Conservation (phyloP, 2,113 vertebrate genomes). For the Prietella phreatophila region DNA sequence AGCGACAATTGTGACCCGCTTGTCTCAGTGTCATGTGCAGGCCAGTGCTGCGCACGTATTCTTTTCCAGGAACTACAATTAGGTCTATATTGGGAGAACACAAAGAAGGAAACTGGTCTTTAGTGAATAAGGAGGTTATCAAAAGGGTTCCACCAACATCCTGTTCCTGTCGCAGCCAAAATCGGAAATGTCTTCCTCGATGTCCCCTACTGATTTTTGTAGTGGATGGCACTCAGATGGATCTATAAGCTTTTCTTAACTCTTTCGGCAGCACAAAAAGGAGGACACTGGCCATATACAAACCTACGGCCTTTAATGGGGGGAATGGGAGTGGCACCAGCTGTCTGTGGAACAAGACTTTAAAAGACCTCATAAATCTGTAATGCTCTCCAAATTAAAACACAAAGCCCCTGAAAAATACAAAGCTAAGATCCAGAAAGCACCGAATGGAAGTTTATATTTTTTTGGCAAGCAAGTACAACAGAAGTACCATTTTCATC, state of each 20-base stretch:
- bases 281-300: slow-evolving; percentile 59
- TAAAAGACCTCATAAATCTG: slow-evolving; percentile 20
- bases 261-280: slow-evolving; percentile 36
- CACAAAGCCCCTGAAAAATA: background rate
- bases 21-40: background rate
- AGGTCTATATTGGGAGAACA: background rate
- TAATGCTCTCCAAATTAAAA: slow-evolving; percentile 1
- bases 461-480: no score
- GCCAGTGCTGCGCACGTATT: background rate
- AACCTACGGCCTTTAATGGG: slow-evolving; percentile 54
- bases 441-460: background rate
- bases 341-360: slow-evolving; percentile 48
- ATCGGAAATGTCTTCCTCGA: background rate
- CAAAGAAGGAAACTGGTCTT: slow-evolving; percentile 1
- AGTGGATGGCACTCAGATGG: slow-evolving; percentile 47
- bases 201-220: background rate
- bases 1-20: background rate
- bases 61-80: slow-evolving; percentile 22
- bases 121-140: slow-evolving; percentile 14
- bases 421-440: background rate
- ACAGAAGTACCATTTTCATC: background rate
- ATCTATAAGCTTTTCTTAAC: slow-evolving; percentile 13
- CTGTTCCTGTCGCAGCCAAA: background rate
- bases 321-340: slow-evolving; percentile 56
- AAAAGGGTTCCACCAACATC: slow-evolving; percentile 22